A percentile compares a stretch with the other conserved stretches of the same genome.
phyloP scores from a whole-genome alignment of 2,113 vertebrate genomes.

The Misgurnus anguillicaudatus region DNA sequence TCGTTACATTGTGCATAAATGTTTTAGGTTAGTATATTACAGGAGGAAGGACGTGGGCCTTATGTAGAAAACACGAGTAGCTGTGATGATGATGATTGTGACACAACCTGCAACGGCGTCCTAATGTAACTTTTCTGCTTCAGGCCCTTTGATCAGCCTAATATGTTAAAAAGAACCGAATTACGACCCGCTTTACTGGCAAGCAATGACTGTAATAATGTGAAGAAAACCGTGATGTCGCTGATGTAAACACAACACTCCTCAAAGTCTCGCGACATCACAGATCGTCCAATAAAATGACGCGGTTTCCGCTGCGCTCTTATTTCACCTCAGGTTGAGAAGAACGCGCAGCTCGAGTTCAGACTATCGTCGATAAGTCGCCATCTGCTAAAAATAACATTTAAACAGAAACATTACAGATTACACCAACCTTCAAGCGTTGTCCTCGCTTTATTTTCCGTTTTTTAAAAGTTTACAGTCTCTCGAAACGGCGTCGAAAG shows the following conservation, averaged over 20 bases:
- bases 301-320: constrained; percentile 34
- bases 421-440: background rate
- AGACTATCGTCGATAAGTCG: background rate
- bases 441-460: background rate
- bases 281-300: constrained; percentile 49
- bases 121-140: no score
- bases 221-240: no score
- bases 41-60: no score
- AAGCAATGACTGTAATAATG: no score
- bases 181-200: no score
- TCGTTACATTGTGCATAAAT: no score
- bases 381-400: background rate
- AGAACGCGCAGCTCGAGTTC: constrained; percentile 34
- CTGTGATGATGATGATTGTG: no score
- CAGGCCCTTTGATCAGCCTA: no score
- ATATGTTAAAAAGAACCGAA: no score
- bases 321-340: constrained; percentile 42
- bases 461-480: background rate
- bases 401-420: background rate
- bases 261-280: constrained; percentile 36
- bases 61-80: no score
- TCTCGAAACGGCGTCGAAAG: constrained; percentile 27
- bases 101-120: no score
- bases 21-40: no score
- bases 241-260: background rate